Percentiles rank a stretch among this genome's conserved stretches.
These are phyloP conservation scores for Spondyliosoma cantharus DNA, from an alignment of 2,797 vertebrate genomes.

Conservation along the genomic window DNA sequence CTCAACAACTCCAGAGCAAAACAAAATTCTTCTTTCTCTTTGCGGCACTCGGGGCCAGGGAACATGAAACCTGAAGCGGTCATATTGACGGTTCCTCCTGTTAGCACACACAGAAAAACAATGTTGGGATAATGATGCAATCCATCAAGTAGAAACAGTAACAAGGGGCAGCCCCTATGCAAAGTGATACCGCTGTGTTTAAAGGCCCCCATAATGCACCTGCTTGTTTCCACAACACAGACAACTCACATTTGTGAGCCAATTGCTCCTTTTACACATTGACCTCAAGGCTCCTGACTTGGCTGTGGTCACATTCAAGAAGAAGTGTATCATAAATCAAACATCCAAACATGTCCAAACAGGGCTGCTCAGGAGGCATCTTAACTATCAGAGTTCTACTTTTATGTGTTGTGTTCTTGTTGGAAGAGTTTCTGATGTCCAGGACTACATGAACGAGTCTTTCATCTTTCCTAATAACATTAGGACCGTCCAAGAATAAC, in stretches of 20 bases:
- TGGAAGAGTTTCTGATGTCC: slow-evolving; percentile 34
- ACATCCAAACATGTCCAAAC: slow-evolving; percentile 24
- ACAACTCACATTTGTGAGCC: slow-evolving; percentile 45
- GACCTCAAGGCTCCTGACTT: slow-evolving; percentile 22
- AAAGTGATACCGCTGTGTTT: slow-evolving; percentile 67
- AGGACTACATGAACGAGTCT: slow-evolving; percentile 21
- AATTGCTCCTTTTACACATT: slow-evolving; percentile 32
- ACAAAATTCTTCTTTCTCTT: slow-evolving; percentile 52
- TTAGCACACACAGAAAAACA: slow-evolving; percentile 65
- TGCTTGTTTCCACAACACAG: slow-evolving; percentile 75
- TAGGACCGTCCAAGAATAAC: slow-evolving; percentile 51
- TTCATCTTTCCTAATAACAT: slow-evolving; percentile 47
- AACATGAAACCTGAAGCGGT: slow-evolving; percentile 70
- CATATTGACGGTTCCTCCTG: slow-evolving; percentile 71
- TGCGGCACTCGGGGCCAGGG: slow-evolving; percentile 53
- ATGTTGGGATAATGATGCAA: slow-evolving; percentile 70
- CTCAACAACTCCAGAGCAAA: slow-evolving; percentile 57
- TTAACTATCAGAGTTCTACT: slow-evolving; percentile 8
- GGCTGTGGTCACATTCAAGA: slow-evolving; percentile 4
- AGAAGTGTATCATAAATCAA: slow-evolving; percentile 33
- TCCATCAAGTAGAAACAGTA: slow-evolving; percentile 67
- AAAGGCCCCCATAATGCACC: slow-evolving; percentile 59
- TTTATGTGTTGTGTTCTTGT: slow-evolving; percentile 26
- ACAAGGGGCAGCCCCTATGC: slow-evolving; percentile 71
- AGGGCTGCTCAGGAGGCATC: slow-evolving; percentile 11